Evolutionary conservation across 2,888 invertebrate genomes (phyloP), one percentile per base, ranked within the genome.

Genomic region (Lasioglossum calceatum): DNA sequence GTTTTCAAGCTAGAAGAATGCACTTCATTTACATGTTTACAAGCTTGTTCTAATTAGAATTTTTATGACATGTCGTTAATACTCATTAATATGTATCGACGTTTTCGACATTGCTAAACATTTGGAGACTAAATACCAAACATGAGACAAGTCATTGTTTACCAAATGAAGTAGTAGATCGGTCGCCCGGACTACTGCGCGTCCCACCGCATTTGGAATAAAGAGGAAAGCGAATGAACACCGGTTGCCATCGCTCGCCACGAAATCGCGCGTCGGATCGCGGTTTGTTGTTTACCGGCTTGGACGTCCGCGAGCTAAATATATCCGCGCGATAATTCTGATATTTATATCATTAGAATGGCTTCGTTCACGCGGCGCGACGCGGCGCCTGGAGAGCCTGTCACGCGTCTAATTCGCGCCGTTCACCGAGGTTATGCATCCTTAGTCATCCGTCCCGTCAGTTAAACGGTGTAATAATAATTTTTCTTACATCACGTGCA

Each of bases 221-320:
- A 61, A 27, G 14, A 5, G 23, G 8, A 23, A 54, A 10, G 79
- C 39, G 70, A 85, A 70, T 67, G 16, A 2, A 16, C 27, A 12
- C 16, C 61, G 36, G 36, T 67, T 36, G 8, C 1, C 23, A 14
- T 12, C 42, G 42, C 39, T 44, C 47, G 81, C 23, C 79, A 73
- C 16, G 77, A 79, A 86, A 74, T 86, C 82, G 77, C 74, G 71
- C 79, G 85, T 77, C 76, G 78, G 77, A 86, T 90, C 88, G 81
- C 76, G 82, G 90, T 85, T 86, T 81, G 81, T 85, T 90, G 90
- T 90, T 90, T 90, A 90, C 87, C 84, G 86, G 78, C 90, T 86
- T 89, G 82, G 76, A 71, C 86, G 81, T 81, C 87, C 84, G 79
- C 74, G 83, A 74, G 88, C 88, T 90, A 90, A 90, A 90, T 90